phyloP scores from a whole-genome alignment of 1,140 invertebrate genomes.

The Tetramorium parvispinum region DNA sequence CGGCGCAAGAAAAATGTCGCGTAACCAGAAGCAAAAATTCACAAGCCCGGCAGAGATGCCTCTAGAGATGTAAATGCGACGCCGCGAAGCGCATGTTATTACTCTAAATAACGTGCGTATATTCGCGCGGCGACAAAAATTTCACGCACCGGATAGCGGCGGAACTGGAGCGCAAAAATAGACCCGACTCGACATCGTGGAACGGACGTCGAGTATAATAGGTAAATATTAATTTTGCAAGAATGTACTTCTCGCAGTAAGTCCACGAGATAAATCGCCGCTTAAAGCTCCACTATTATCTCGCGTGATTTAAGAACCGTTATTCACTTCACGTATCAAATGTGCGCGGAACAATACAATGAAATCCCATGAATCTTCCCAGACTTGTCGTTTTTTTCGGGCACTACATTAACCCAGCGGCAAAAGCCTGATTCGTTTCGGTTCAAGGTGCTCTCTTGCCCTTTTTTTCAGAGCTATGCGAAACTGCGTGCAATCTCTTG shows the following conservation, averaged over 20 bases:
- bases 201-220: neutral
- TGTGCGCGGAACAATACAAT: neutral
- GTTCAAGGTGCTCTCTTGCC: neutral
- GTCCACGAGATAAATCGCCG: conserved; percentile 6
- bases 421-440: neutral
- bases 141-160: neutral
- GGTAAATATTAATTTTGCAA: conserved; percentile 21
- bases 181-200: neutral
- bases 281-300: neutral
- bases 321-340: conserved; percentile 8
- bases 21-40: conserved; percentile 28
- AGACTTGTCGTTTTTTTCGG: neutral
- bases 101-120: conserved; percentile 20
- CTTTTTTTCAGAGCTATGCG: neutral
- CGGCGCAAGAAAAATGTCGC: conserved; percentile 7
- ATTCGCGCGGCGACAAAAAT: neutral
- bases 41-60: neutral
- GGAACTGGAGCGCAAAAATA: neutral
- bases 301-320: conserved; percentile 37
- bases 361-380: conserved; percentile 9
- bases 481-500: neutral
- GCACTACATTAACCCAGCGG: neutral
- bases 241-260: neutral
- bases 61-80: conserved; percentile 24
- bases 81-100: conserved; percentile 17